Evolutionary conservation across 2,797 vertebrate species (phyloP).

Genomic region (Sebastes glaucus): DNA sequence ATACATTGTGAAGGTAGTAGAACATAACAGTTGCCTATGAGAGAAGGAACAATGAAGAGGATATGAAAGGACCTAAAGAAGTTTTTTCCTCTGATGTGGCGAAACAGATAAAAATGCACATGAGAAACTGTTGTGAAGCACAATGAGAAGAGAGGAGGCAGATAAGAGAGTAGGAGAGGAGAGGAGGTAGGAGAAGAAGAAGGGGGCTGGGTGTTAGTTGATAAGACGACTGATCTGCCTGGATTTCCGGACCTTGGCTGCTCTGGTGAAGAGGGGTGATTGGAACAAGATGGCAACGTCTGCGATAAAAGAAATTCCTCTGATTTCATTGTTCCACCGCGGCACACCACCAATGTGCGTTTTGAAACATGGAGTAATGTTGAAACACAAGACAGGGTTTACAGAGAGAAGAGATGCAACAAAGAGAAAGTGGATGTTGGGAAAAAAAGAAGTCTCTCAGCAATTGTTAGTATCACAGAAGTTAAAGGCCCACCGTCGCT

Average conservation of each 20-base stretch:
- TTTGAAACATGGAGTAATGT: constrained; percentile 42
- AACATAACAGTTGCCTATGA: background rate
- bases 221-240: constrained; percentile 82
- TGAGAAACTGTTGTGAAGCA: constrained; percentile 18
- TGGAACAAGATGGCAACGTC: constrained; percentile 84
- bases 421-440: background rate
- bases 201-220: constrained; percentile 74
- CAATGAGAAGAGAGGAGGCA: background rate
- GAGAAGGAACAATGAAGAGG: background rate
- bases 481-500: background rate
- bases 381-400: constrained; percentile 4
- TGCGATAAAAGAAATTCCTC: constrained; percentile 82
- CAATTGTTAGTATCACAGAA: background rate
- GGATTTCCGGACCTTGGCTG: constrained; percentile 81
- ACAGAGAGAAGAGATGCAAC: constrained; percentile 17
- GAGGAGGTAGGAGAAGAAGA: constrained; percentile 19
- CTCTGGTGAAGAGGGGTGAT: constrained; percentile 79
- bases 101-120: constrained; percentile 13
- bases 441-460: background rate
- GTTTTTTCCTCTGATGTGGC: background rate
- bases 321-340: constrained; percentile 73
- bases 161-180: background rate
- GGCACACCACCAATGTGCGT: constrained; percentile 52
- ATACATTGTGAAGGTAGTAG: background rate
- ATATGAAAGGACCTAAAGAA: background rate